These are phyloP conservation scores for Noctua comes DNA, from an alignment of 2,888 invertebrate genomes.

Conservation along the genomic window DNA sequence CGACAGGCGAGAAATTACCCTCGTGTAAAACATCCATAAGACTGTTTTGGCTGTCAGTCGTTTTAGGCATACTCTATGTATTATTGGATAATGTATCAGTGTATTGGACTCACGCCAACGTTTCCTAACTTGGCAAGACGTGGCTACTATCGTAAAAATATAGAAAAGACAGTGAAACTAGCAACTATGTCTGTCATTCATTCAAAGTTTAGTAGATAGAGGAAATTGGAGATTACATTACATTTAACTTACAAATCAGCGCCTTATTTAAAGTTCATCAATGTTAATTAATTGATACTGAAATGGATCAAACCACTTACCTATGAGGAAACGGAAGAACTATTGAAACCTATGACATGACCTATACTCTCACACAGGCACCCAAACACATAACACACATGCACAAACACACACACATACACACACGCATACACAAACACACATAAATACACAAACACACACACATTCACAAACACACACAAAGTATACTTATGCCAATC, in stretches of 20 bases:
- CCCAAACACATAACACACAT: too few relatives aligned
- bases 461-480: too few relatives aligned
- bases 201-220: background rate
- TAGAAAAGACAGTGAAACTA: slow-evolving; percentile 25
- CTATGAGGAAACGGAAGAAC: too few relatives aligned
- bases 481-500: too few relatives aligned
- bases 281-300: slow-evolving; percentile 30
- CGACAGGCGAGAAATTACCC: background rate
- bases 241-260: background rate
- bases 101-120: slow-evolving; percentile 75
- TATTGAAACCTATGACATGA: too few relatives aligned
- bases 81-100: slow-evolving; percentile 70
- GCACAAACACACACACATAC: too few relatives aligned
- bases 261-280: background rate
- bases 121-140: slow-evolving; percentile 62
- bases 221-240: slow-evolving; percentile 7
- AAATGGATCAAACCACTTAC: too few relatives aligned
- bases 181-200: slow-evolving; percentile 23
- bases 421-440: too few relatives aligned
- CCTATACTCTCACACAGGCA: too few relatives aligned
- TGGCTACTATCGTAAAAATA: slow-evolving; percentile 45
- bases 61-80: slow-evolving; percentile 67
- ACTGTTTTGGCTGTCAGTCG: slow-evolving; percentile 66
- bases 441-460: too few relatives aligned
- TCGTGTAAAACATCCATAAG: slow-evolving; percentile 26